Conservation (phyloP, 2,888 invertebrate species). For the Phytoseiulus persimilis region DNA sequence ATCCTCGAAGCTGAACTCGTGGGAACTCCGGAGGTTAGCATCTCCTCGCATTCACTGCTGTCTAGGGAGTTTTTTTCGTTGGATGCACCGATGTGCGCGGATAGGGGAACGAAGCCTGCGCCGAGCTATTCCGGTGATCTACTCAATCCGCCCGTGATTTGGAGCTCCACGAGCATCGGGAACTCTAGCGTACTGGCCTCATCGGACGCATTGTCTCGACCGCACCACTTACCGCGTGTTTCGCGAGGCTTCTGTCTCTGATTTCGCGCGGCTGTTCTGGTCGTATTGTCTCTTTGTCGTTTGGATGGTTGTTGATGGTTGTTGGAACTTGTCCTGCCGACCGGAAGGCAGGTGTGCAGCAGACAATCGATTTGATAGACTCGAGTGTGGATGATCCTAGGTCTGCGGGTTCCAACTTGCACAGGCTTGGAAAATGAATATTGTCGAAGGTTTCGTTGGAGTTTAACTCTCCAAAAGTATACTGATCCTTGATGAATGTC, state of each 20-base stretch:
- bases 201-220: background rate
- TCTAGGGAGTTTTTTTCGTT: too few species aligned
- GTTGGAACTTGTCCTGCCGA: background rate
- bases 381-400: background rate
- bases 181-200: too few species aligned
- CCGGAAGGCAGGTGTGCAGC: background rate
- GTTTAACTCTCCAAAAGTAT: background rate
- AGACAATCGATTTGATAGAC: background rate
- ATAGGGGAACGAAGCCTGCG: too few species aligned
- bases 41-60: too few species aligned
- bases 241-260: background rate
- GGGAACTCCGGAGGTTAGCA: too few species aligned
- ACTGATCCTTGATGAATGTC: background rate
- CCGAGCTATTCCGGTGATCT: too few species aligned
- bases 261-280: background rate
- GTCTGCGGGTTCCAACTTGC: background rate
- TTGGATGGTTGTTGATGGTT: background rate
- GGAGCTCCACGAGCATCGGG: too few species aligned
- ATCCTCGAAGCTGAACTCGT: too few species aligned
- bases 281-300: background rate
- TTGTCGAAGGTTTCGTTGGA: background rate
- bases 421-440: background rate
- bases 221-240: background rate
- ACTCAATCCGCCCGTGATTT: too few species aligned
- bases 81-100: too few species aligned